These are phyloP conservation scores for Strigamia crassipes DNA, from an alignment of 2,888 invertebrate species.

Conservation along the genomic window DNA sequence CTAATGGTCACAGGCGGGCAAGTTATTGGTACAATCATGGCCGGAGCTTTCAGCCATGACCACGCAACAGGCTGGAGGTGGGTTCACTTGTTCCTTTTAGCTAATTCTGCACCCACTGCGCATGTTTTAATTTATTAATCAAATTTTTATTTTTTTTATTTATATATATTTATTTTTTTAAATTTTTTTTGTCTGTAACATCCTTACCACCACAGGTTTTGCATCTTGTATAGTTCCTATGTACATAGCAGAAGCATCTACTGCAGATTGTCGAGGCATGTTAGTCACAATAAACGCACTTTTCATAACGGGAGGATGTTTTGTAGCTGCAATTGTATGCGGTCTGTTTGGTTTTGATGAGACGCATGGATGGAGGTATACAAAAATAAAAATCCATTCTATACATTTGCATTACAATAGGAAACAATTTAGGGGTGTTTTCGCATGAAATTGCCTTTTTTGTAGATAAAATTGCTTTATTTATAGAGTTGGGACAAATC, in stretches of 20 bases:
- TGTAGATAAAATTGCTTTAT: too few relatives aligned
- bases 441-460: too few relatives aligned
- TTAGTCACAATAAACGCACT: slow-evolving; percentile 63
- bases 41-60: slow-evolving; percentile 45
- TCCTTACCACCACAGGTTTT: slow-evolving; percentile 57
- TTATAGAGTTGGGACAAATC: too few relatives aligned
- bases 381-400: not conserved
- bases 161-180: too few relatives aligned
- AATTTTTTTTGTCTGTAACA: slow-evolving; percentile 46
- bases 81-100: not conserved
- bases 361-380: slow-evolving; percentile 63
- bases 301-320: slow-evolving; percentile 64
- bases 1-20: slow-evolving; percentile 49
- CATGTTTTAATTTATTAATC: slow-evolving; percentile 44
- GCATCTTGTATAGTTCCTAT: slow-evolving; percentile 65
- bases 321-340: slow-evolving; percentile 62
- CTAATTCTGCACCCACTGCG: not conserved
- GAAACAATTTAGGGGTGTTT: too few relatives aligned
- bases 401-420: not conserved
- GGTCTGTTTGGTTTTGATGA: slow-evolving; percentile 62
- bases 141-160: slow-evolving; percentile 47
- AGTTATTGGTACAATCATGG: slow-evolving; percentile 45
- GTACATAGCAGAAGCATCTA: slow-evolving; percentile 65
- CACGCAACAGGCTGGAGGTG: slow-evolving; percentile 49
- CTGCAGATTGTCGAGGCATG: slow-evolving; percentile 61